Percentiles rank a stretch among this genome's conserved stretches.
These are phyloP conservation scores for Eulacestoma nigropectus DNA, from an alignment of 2,113 vertebrate genomes.

Conservation along the genomic window DNA sequence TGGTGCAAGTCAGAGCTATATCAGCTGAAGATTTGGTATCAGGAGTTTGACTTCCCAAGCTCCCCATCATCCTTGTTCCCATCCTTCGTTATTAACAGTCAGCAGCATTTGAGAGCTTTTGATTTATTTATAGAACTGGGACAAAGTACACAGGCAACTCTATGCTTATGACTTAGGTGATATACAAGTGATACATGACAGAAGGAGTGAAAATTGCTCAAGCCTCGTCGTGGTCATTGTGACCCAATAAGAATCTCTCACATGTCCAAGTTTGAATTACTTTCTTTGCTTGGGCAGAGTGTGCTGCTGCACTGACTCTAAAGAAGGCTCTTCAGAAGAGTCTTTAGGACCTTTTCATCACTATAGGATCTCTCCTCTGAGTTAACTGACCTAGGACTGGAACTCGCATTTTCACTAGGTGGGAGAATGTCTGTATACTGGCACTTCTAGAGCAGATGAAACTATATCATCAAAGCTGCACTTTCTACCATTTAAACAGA, in stretches of 20 bases:
- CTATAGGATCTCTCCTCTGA: not conserved
- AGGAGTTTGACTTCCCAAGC: not conserved
- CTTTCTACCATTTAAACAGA: not conserved
- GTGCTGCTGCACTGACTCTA: not conserved
- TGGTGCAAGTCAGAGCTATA: not conserved
- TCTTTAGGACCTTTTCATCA: not conserved
- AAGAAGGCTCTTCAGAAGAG: not conserved
- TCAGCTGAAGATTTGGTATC: not conserved
- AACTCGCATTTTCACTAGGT: not conserved
- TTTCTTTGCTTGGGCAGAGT: not conserved
- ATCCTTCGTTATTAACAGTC: not conserved
- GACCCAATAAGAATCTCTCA: not conserved
- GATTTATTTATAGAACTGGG: not conserved
- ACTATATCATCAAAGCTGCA: not conserved
- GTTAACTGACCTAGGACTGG: not conserved
- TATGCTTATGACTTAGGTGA: not conserved
- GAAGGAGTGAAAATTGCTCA: not conserved
- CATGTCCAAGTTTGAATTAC: not conserved
- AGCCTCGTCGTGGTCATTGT: not conserved
- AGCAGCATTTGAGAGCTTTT: not conserved
- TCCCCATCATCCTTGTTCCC: not conserved
- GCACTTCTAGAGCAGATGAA: not conserved
- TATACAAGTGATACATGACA: not conserved
- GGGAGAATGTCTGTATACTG: not conserved
- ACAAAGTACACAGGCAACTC: not conserved